Evolutionary conservation across 2,888 invertebrate genomes (phyloP), one percentile per base, ranked within the genome.

Genomic region (Sarcophaga rosellei): DNA sequence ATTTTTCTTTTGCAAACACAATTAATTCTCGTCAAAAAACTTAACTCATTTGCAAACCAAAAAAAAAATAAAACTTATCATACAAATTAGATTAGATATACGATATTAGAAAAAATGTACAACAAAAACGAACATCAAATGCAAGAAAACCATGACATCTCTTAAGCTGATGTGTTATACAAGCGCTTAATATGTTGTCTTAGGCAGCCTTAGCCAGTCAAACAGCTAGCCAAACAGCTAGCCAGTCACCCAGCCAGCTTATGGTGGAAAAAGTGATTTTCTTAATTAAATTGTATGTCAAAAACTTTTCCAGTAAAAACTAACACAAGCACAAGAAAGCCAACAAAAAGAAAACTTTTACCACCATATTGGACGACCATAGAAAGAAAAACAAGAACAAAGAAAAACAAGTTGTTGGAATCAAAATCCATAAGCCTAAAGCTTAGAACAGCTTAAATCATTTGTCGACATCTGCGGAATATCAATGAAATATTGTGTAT

Each of bases 251-350:
- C 8, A 2, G 35, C 35, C 35, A 35, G 8, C 35, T 69, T 70
- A 47, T 65, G n/a, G 68, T 73, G 84, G 35, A 84, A 81, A 80
- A 86, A 86, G 83, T 86, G 86, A 86, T 86, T 86, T 86, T 86
- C 86, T 84, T 86, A 86, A 86, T 86, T 86, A 86, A 86, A 86
- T 84, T 84, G 86, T 86, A 86, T 84, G 86, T 86, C 86, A 84
- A 84, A 35, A 86, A 86, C 77, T 86, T 84, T 84, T 61, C 63
- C 86, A 76, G 76, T 84, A 79, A 83, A 82, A 79, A 61, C 35
- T 11, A 65, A 45, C 68, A 25, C 12, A 47, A 21, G 5, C 3
- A 25, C 3, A 65, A 59, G 17, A 62, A 72, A 44, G 21, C 44
- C 76, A 73, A 74, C 57, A 57, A 76, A 45, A 12, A 61, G n/a